Percentiles rank a stretch among this genome's conserved stretches.
These are phyloP conservation scores for Bos indicus DNA, from an alignment of 2,113 vertebrate species.

Conservation along the genomic window DNA sequence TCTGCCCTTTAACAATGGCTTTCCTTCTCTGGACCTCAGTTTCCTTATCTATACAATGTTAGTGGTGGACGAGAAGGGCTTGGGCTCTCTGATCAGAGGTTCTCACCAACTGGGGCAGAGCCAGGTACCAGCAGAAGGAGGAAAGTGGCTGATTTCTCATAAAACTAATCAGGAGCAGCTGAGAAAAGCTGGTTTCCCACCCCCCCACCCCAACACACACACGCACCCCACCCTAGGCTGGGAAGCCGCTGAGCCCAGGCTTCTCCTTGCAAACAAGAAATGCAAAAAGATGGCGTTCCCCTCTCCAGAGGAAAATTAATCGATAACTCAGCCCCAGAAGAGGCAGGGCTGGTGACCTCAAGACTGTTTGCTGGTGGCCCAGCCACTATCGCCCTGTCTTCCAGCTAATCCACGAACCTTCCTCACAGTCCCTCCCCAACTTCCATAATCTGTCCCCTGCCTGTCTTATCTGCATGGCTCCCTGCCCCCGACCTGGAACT, in stretches of 20 bases:
- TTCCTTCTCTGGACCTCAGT: not conserved
- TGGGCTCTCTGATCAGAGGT: not conserved
- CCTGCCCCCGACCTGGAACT: not conserved
- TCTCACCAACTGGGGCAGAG: not conserved
- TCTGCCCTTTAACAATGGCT: not conserved
- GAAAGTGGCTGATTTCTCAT: not conserved
- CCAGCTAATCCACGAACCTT: constrained; percentile 28
- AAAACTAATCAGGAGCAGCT: not conserved
- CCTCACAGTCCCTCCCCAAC: not conserved
- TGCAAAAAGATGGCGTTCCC: not conserved
- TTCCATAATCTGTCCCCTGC: not conserved
- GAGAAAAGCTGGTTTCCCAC: not conserved
- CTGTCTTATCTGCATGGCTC: constrained; percentile 16
- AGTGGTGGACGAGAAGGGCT: not conserved
- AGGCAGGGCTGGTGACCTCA: not conserved
- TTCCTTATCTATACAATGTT: not conserved
- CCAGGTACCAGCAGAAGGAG: not conserved
- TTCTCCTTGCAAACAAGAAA: not conserved
- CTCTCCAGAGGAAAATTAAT: constrained; percentile 16
- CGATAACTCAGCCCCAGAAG: not conserved
- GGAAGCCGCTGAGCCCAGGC: not conserved
- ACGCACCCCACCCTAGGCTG: not conserved
- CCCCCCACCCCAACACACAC: rapidly evolving
- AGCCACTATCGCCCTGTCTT: not conserved
- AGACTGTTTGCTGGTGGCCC: constrained; percentile 24